Conservation (phyloP, 2,797 vertebrate species). For the Oreonectes daqikongensis region DNA sequence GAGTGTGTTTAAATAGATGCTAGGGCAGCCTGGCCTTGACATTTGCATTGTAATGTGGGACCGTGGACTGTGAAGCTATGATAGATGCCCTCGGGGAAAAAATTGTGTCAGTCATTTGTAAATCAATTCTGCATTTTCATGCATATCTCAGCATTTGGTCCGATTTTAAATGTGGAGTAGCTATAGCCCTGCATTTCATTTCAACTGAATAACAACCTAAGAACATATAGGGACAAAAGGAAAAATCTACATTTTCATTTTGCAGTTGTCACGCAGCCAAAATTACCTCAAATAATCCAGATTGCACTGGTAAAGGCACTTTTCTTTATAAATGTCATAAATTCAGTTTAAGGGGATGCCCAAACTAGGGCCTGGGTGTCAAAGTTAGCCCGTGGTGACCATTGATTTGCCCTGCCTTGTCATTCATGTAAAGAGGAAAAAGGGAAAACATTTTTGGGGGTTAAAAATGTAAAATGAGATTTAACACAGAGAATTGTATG, state of each 20-base stretch:
- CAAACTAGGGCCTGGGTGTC: too few species aligned
- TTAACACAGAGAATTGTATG: too few species aligned
- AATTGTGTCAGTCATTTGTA: slow-evolving; percentile 59
- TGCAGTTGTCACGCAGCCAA: slow-evolving; percentile 28
- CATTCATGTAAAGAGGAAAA: too few species aligned
- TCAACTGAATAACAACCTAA: slow-evolving; percentile 46
- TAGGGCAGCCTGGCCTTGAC: slow-evolving; percentile 39
- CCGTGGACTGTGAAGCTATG: slow-evolving; percentile 37
- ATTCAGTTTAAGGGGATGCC: slow-evolving; percentile 11
- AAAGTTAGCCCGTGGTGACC: too few species aligned
- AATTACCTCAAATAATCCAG: slow-evolving; percentile 30
- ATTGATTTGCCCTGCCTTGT: too few species aligned
- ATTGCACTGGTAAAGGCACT: slow-evolving; percentile 35
- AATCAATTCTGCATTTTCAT: slow-evolving; percentile 58
- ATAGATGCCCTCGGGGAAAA: slow-evolving; percentile 53
- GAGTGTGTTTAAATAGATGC: slow-evolving; percentile 33
- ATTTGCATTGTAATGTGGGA: slow-evolving; percentile 51
- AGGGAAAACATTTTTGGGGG: too few species aligned
- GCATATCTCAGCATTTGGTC: slow-evolving; percentile 37
- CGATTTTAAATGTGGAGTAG: slow-evolving; percentile 25
- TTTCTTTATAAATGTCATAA: slow-evolving; percentile 35
- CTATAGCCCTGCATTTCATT: slow-evolving; percentile 35
- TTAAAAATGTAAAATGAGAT: too few species aligned
- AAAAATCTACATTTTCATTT: slow-evolving; percentile 31
- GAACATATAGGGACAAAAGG: slow-evolving; percentile 1